A percentile compares a stretch with the other conserved stretches of the same genome.
Evolutionary conservation across 2,888 invertebrate species (phyloP).

Genomic region (Helicoverpa assulta): DNA sequence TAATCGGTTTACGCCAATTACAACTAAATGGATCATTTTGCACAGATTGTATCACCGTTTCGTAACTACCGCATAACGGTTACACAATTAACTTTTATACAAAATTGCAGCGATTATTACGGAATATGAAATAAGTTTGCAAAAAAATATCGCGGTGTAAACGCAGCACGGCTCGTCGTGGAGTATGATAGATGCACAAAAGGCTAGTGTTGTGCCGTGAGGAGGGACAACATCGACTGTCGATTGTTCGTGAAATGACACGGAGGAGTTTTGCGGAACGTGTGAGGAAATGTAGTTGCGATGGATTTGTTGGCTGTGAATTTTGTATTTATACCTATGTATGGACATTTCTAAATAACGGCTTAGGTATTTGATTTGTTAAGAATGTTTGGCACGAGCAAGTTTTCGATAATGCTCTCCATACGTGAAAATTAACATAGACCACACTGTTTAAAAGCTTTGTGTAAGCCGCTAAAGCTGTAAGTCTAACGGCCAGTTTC

Average conservation of each 20-base stretch:
- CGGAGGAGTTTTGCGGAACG: constrained; percentile 11
- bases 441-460: neutral
- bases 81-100: constrained; percentile 40
- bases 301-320: constrained; percentile 16
- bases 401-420: too few relatives aligned
- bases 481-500: too few relatives aligned
- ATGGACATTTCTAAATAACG: too few relatives aligned
- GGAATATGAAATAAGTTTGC: constrained; percentile 27
- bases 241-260: constrained; percentile 46
- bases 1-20: constrained; percentile 32
- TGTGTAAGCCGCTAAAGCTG: neutral
- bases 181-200: constrained; percentile 43
- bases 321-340: neutral
- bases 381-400: too few relatives aligned
- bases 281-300: constrained; percentile 24
- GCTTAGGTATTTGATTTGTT: too few relatives aligned
- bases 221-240: constrained; percentile 48
- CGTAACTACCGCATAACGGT: constrained; percentile 39
- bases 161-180: constrained; percentile 25
- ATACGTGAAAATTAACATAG: too few relatives aligned
- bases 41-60: constrained; percentile 38
- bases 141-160: constrained; percentile 26
- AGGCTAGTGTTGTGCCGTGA: constrained; percentile 38
- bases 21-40: constrained; percentile 43
- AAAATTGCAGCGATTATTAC: constrained; percentile 34